Conservation (phyloP, 2,797 vertebrate genomes). For the Cygnus olor region DNA sequence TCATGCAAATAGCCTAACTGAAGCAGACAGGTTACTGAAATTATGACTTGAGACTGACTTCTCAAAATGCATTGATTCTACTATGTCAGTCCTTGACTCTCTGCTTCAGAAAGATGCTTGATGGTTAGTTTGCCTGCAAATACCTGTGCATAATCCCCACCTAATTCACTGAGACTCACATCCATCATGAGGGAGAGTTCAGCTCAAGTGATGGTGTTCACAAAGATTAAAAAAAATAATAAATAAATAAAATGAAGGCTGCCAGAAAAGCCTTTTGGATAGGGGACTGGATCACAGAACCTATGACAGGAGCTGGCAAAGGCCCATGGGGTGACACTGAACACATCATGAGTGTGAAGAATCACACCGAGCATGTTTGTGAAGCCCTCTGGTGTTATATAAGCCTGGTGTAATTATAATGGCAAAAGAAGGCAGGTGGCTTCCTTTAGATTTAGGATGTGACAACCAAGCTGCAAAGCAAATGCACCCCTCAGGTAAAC, state of each 20-base stretch:
- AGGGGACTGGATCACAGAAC: neutral
- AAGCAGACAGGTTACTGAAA: neutral
- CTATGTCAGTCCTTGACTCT: neutral
- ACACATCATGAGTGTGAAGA: neutral
- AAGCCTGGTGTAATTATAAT: neutral
- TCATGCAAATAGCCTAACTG: neutral
- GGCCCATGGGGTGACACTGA: neutral
- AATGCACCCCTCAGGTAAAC: neutral
- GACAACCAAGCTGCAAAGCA: neutral
- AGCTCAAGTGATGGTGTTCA: neutral
- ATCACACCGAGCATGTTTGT: neutral
- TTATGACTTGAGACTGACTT: neutral
- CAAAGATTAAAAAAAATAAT: neutral
- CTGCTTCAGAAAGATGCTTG: neutral
- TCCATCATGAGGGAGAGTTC: neutral
- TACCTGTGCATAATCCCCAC: neutral
- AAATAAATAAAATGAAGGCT: neutral
- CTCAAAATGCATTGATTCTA: neutral
- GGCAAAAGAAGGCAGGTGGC: neutral
- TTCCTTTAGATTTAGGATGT: neutral
- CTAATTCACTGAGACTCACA: neutral
- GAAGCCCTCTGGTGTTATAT: neutral
- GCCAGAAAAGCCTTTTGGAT: neutral
- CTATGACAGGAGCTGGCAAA: neutral
- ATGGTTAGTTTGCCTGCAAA: neutral